A percentile compares a stretch with the other conserved stretches of the same genome.
phyloP scores from a whole-genome alignment of 2,113 vertebrate genomes.

The Boleophthalmus pectinirostris region DNA sequence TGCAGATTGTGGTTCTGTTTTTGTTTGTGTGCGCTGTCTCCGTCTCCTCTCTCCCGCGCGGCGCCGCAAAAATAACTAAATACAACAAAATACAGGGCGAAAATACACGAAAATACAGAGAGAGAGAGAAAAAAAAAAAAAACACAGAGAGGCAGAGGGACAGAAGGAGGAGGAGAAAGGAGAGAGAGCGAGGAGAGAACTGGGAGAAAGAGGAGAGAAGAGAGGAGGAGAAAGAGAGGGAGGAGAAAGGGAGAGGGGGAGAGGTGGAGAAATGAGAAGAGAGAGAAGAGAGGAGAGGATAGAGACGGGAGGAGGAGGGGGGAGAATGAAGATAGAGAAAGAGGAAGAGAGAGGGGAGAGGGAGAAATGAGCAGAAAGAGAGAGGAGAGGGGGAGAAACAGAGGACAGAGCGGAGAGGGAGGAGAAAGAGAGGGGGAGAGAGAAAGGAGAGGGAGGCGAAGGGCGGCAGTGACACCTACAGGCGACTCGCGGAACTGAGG shows the following conservation, averaged over 20 bases:
- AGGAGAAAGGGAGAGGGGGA: neutral
- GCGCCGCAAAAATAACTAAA: too few species aligned
- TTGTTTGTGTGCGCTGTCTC: too few species aligned
- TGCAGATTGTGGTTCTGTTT: too few species aligned
- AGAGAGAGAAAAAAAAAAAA: neutral
- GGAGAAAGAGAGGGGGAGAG: neutral
- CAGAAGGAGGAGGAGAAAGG: neutral
- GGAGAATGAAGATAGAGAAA: too few species aligned
- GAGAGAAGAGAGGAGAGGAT: constrained; percentile 19
- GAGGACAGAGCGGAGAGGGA: neutral
- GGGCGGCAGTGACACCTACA: too few species aligned
- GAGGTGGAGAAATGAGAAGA: too few species aligned
- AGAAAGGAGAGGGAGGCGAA: too few species aligned
- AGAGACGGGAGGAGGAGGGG: too few species aligned
- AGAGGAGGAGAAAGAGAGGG: neutral
- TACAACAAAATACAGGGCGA: too few species aligned
- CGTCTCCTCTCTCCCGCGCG: too few species aligned
- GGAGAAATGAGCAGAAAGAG: constrained; percentile 32
- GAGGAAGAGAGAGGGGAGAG: neutral
- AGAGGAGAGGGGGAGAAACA: constrained; percentile 24
- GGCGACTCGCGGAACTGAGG: too few species aligned
- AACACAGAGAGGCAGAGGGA: neutral
- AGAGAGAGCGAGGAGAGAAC: neutral
- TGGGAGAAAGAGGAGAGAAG: neutral
- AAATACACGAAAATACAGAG: neutral